Base-by-base conservation (phyloP, 2,113 vertebrate genomes). In the Psittacula cyanocephala region DNA sequence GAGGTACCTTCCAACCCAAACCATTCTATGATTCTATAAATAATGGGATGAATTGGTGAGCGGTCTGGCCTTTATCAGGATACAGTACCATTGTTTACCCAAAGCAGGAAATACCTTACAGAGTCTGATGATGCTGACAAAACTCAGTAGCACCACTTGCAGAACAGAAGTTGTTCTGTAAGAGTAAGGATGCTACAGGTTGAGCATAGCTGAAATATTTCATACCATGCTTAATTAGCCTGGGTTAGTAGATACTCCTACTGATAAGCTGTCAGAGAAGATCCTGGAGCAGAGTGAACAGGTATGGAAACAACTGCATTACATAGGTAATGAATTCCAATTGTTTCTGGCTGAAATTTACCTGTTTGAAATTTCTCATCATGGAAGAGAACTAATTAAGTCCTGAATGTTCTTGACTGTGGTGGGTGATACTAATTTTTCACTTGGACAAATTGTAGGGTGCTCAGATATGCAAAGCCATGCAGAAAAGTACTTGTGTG, bases 371-470 rank as follows among this genome's bases (percentile, higher is more conserved):
- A 78, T 64, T 50, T 83, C 41, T 96, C 25, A 68, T 23, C 15
- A 41, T 49, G 70, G 44, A 85, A 43, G 20, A 93, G n/a, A 93
- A 57, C 47, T 84, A 91, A 95, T 94, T 78, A 88, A 86, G 33
- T 39, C 25, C 55, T 77, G 55, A 81, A 83, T 55, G 12, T 4
- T 95, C 50, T 59, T 70, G 29, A 37, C 22, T 86, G 14, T 81
- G 29, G 43, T 83, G 49, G 10, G 49, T 19, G 5, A 37, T 18
- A 18, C 17, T 41, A 57, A 25, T 78, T 92, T 44, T 59, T 75
- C 31, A 64, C 14, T 11, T 20, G 67, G 55, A 57, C 16, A 91
- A 85, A 80, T 11, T 79, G 29, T 74, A 93, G 47, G 10, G 53
- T 69, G 20, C 9, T 87, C 31, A n/a, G 17, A 22, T 19, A 17